Base-by-base conservation (phyloP, 2,888 invertebrate genomes). In the Cybosia mesomella region DNA sequence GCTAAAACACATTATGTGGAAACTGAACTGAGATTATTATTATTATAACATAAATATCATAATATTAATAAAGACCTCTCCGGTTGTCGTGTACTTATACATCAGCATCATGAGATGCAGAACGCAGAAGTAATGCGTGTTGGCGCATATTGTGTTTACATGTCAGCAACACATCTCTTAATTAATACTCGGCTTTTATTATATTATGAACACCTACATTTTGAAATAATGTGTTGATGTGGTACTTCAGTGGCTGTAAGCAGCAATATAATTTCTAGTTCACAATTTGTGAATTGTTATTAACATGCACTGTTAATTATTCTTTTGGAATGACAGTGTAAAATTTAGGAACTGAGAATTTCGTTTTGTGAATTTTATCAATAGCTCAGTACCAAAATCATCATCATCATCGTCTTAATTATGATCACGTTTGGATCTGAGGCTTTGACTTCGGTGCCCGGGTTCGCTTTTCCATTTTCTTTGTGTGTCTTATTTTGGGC, bases 121-220 rank as follows among this genome's bases (percentile, higher is more conserved):
- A 43, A 43, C 32, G 53, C 34, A 53, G 62, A 62, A 67, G 22
- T 67, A 67, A 67, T 67, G 24, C 49, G 58, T 34, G 53, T 62
- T 53, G 67, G 58, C 62, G 58, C 24, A n/a, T 58, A 32, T 62
- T 34, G 62, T 62, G 62, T 49, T 39, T 21, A 57, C 24, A 58
- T 32, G 67, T 62, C 62, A 63, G 58, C 34, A 36, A 58, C 55
- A 67, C 58, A 34, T 21, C 53, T 67, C 67, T 62, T 67, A 67
- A 67, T 62, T 62, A 66, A 66, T 66, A 39, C 28, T 34, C 28
- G n/a, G 55, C 32, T 28, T 60, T 55, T 49, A 64, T 55, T 11
- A 54, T 54, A 55, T 22, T 22, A 55, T 55, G 15, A 55, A n/a
- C 54, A 21, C 10, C 54, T 55, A 55, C 24, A 24, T 24, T 55